Base-by-base conservation (phyloP, 2,797 vertebrate species). In the Platalea minor region DNA sequence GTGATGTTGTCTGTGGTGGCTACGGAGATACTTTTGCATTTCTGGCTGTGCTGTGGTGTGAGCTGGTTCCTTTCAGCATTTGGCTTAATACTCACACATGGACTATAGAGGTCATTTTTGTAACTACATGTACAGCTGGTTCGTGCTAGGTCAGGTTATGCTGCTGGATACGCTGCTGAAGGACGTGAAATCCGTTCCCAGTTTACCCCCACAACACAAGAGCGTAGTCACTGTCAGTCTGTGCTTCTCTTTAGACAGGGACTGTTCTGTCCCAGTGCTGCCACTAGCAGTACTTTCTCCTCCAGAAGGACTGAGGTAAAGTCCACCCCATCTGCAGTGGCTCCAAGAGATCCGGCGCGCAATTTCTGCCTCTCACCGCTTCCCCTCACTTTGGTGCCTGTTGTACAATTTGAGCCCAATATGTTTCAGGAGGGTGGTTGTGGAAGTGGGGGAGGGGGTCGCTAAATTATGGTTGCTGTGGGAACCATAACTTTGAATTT, bases 401-500 rank as follows among this genome's bases (percentile, higher is more conserved):
- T 85, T 88, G 74, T 95, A 78, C 37, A 83, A 45, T 96, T 96
- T 74, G 76, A 97, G 94, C 76, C 94, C 91, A 91, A 46, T 89
- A 84, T 95, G 85, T 82, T 97, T 94, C 93, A 94, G 79, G 73
- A 95, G 89, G 77, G 86, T 73, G 83, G 76, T 48, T 96, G 91
- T 72, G 73, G 91, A 89, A 95, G 91, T 79, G 96, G 95, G 87
- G 94, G 94, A 95, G 73, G 93, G 88, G 89, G 63, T 86, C 0
- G 17, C 73, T 96, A 91, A 95, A 96, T 97, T 96, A 96, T 95
- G 95, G 97, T 97, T 97, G 96, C 97, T 97, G 97, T 97, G 97
- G 97, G 97, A 97, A 97, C 97, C 89, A 97, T 97, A 97, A 97
- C 96, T 97, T 97, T 93, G 93, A 97, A 97, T 96, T 97, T 97